Conservation (phyloP, 1,140 invertebrate species). For the Telenomus remus region DNA sequence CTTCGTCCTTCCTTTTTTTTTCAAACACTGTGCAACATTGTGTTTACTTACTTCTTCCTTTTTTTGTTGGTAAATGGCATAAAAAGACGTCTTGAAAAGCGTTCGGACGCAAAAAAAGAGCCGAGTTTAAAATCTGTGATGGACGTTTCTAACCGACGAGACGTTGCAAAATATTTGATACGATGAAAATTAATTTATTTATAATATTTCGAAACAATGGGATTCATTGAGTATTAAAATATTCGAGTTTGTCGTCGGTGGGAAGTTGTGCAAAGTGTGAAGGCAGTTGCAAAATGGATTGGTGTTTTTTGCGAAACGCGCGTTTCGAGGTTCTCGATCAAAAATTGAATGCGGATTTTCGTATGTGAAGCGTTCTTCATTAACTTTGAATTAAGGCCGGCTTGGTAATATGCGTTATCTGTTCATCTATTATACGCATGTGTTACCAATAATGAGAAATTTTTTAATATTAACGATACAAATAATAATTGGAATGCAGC, state of each 20-base stretch:
- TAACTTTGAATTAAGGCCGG: constrained; percentile 56
- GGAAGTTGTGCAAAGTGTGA: constrained; percentile 25
- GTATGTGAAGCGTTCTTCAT: constrained; percentile 53
- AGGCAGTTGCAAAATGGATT: constrained; percentile 41
- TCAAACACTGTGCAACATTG: not conserved
- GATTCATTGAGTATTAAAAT: no score
- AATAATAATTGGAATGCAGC: constrained; percentile 56
- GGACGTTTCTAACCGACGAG: no score
- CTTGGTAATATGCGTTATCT: constrained; percentile 52
- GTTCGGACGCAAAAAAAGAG: no score
- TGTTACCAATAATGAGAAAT: constrained; percentile 54
- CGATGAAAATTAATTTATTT: no score
- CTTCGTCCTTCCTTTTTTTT: constrained; percentile 13
- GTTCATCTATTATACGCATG: constrained; percentile 55
- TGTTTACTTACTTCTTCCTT: no score
- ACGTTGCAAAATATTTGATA: no score
- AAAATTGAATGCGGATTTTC: constrained; percentile 57
- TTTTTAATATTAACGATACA: constrained; percentile 57
- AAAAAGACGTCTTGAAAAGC: no score
- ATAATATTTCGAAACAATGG: no score
- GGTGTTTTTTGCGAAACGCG: constrained; percentile 45
- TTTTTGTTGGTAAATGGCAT: no score
- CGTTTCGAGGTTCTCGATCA: constrained; percentile 40
- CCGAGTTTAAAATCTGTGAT: no score
- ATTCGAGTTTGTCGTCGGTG: not conserved